Evolutionary conservation across 2,888 invertebrate species (phyloP).

Genomic region (Cantharis rufa): DNA sequence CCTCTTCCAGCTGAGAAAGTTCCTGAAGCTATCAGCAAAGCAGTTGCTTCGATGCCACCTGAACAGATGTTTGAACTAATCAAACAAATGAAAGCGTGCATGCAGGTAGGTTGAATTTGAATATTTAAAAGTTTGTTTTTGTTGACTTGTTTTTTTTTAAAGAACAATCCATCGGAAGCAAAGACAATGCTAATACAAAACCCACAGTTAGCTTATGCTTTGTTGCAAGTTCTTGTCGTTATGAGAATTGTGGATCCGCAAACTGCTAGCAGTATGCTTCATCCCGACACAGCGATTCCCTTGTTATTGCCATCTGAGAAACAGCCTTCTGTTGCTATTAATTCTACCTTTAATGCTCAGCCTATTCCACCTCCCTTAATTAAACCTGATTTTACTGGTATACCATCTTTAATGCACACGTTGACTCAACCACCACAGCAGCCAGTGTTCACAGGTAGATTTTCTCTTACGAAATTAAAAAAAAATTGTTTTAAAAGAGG

Average conservation of each 20-base stretch:
- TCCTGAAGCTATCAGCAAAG: constrained; percentile 95
- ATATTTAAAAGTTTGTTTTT: neutral
- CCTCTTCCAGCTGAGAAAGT: constrained; percentile 93
- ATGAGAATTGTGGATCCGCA: constrained; percentile 98
- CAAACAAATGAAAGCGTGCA: constrained; percentile 97
- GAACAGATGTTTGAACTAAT: constrained; percentile 99
- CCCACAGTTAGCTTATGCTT: constrained; percentile 95
- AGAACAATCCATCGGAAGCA: constrained; percentile 96
- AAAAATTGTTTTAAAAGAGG: neutral
- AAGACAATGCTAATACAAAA: constrained; percentile 96
- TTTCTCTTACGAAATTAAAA: neutral
- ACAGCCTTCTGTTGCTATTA: constrained; percentile 51
- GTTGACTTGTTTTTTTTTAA: constrained; percentile 39
- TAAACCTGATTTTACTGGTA: neutral
- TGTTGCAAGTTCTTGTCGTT: constrained; percentile 96
- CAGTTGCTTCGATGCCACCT: constrained; percentile 96
- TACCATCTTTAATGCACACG: constrained; percentile 32
- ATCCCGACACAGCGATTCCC: constrained; percentile 80
- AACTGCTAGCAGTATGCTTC: constrained; percentile 87
- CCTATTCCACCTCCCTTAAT: constrained; percentile 9
- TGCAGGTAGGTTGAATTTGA: constrained; percentile 65
- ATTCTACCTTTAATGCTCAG: constrained; percentile 42
- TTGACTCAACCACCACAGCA: constrained; percentile 46
- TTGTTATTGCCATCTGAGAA: constrained; percentile 64
- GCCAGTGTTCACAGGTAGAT: constrained; percentile 34